Conservation (phyloP, 2,113 vertebrate species). For the Ptilonorhynchus violaceus region DNA sequence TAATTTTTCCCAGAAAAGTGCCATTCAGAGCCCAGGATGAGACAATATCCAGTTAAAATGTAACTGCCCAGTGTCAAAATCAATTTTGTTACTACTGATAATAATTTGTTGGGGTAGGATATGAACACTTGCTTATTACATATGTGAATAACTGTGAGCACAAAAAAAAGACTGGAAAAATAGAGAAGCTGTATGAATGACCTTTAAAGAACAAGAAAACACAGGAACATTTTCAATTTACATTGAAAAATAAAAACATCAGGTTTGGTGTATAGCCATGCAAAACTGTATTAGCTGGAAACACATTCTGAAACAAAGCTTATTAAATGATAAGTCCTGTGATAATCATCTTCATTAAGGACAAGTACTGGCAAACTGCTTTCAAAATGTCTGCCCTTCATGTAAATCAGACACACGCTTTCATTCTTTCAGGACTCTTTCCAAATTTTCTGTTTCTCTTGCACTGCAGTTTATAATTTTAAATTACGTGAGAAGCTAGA, state of each 20-base stretch:
- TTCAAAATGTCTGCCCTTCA: not conserved
- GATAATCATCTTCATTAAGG: conserved; percentile 62
- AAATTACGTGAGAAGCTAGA: not conserved
- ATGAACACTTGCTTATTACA: not conserved
- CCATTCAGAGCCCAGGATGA: not conserved
- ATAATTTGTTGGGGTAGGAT: not conserved
- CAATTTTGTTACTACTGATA: not conserved
- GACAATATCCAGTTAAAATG: not conserved
- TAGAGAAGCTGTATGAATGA: not conserved
- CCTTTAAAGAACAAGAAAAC: not conserved
- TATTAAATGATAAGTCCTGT: not conserved
- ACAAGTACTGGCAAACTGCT: not conserved
- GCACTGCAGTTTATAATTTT: not conserved
- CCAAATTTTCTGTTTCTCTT: not conserved
- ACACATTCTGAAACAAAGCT: not conserved
- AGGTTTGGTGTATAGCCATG: conserved; percentile 26
- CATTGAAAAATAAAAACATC: not conserved
- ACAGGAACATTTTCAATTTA: conserved; percentile 39
- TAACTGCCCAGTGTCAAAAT: not conserved
- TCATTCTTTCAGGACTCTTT: not conserved
- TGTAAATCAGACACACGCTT: not conserved
- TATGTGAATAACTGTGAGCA: not conserved
- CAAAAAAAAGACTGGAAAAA: not conserved
- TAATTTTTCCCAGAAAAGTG: not conserved
- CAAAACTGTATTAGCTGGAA: conserved; percentile 49